These are phyloP conservation scores for Cheumatopsyche charites DNA, from an alignment of 1,140 invertebrate species.

Conservation along the genomic window DNA sequence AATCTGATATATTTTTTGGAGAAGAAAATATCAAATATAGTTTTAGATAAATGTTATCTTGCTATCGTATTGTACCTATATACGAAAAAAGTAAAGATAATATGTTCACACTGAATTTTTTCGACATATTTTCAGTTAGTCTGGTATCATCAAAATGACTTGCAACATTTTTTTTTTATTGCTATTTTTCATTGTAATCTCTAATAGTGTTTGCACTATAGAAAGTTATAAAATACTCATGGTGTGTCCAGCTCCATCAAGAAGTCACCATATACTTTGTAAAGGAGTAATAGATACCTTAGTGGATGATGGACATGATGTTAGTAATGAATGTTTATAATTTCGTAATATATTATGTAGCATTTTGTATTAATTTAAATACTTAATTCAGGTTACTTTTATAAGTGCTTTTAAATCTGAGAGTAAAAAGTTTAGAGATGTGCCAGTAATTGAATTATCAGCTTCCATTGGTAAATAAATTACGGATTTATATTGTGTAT, in stretches of 20 bases:
- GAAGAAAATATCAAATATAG: no score
- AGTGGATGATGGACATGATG: constrained; percentile 3
- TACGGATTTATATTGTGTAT: neutral
- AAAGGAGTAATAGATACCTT: constrained; percentile 4
- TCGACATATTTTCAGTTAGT: no score
- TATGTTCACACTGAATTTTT: no score
- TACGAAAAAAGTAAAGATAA: no score
- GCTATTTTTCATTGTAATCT: neutral
- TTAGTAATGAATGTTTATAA: neutral
- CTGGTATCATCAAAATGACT: no score
- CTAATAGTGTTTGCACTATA: neutral
- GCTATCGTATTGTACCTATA: no score
- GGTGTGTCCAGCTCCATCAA: constrained; percentile 7
- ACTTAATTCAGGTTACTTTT: constrained; percentile 26
- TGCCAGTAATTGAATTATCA: neutral
- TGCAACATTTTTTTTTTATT: neutral
- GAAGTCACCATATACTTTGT: constrained; percentile 13
- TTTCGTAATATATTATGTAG: neutral
- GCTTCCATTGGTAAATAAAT: neutral
- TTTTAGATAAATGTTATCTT: no score
- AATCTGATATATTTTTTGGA: no score
- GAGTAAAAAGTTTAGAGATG: constrained; percentile 20
- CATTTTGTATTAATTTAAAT: neutral
- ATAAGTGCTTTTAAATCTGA: constrained; percentile 12
- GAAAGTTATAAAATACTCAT: constrained; percentile 13